phyloP scores from a whole-genome alignment of 2,797 vertebrate species.

The Urosaurus nigricauda region DNA sequence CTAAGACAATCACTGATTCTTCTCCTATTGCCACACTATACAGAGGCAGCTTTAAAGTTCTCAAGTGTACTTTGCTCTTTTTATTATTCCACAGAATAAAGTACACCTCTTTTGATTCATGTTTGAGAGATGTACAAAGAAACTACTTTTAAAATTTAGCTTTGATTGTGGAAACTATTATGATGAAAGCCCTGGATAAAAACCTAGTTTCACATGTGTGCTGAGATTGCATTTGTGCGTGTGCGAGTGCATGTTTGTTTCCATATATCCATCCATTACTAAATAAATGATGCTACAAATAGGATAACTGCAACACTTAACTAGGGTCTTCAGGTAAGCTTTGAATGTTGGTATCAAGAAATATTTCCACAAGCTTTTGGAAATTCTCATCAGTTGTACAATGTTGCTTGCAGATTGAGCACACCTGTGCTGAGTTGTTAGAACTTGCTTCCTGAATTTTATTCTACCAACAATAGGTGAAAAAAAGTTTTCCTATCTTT shows the following conservation, averaged over 20 bases:
- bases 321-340: neutral
- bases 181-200: neutral
- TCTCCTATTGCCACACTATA: neutral
- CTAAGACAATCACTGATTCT: neutral
- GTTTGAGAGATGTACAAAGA: neutral
- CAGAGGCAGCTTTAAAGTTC: neutral
- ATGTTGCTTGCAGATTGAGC: neutral
- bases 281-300: neutral
- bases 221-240: neutral
- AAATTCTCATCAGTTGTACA: neutral
- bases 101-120: neutral
- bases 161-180: neutral
- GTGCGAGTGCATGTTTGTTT: neutral
- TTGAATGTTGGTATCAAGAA: conserved; percentile 28
- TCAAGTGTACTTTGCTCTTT: neutral
- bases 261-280: neutral
- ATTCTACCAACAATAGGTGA: conserved; percentile 16
- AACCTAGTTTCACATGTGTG: neutral
- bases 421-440: neutral
- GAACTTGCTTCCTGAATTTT: conserved; percentile 29
- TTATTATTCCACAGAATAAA: neutral
- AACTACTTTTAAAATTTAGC: neutral
- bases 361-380: neutral
- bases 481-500: conserved; percentile 49
- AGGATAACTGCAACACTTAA: neutral